Evolutionary conservation across 2,113 vertebrate species (phyloP).

Genomic region (Myanophis thanlyinensis): DNA sequence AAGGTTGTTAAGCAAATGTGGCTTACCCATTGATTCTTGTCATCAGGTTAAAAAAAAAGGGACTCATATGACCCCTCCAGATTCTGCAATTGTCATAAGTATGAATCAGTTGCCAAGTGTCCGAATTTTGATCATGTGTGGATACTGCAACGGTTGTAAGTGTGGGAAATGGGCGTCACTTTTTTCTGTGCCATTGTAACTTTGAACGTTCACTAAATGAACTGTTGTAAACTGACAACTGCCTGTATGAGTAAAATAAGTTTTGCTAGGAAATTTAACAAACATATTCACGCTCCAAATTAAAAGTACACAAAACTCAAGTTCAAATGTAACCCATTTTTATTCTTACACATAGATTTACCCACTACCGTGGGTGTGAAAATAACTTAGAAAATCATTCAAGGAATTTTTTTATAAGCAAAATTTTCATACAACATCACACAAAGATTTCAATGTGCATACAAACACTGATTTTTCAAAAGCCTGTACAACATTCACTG

Average conservation of each 20-base stretch:
- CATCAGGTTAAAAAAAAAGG: no score
- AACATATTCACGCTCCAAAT: neutral
- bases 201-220: no score
- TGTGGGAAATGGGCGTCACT: no score
- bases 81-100: no score
- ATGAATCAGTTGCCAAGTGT: no score
- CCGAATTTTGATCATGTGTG: no score
- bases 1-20: no score
- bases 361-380: constrained; percentile 11
- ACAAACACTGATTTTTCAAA: constrained; percentile 25
- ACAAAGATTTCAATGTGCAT: neutral
- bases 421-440: fast-evolving
- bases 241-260: neutral
- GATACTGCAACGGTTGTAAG: no score
- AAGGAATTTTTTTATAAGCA: constrained; percentile 26
- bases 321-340: neutral
- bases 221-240: no score
- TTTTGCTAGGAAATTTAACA: constrained; percentile 51
- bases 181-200: constrained; percentile 35
- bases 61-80: no score
- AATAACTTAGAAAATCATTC: constrained; percentile 27
- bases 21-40: no score
- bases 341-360: neutral
- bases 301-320: neutral
- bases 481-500: neutral